These are phyloP conservation scores for Mustelus asterias DNA, from an alignment of 2,113 vertebrate species.

Conservation along the genomic window DNA sequence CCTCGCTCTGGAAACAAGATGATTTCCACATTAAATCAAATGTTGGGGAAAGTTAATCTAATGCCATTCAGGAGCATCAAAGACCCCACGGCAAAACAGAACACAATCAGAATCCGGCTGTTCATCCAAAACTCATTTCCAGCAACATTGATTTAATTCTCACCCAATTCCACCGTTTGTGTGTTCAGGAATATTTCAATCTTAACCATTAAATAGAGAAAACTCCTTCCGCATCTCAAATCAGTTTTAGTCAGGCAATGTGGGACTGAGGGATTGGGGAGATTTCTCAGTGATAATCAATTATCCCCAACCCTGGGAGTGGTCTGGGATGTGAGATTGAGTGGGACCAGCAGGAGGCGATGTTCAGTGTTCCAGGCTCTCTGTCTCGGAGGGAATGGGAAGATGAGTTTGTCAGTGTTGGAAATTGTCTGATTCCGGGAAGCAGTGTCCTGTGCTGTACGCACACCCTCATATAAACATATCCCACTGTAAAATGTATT, in stretches of 20 bases:
- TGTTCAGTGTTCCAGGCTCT: background rate
- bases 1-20: background rate
- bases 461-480: background rate
- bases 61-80: background rate
- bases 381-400: background rate
- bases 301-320: background rate
- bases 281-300: background rate
- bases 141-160: background rate
- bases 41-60: background rate
- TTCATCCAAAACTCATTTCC: constrained; percentile 10
- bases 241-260: background rate
- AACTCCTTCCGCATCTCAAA: background rate
- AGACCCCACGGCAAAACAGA: background rate
- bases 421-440: background rate
- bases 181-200: background rate
- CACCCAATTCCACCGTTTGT: background rate
- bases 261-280: background rate
- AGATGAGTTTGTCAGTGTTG: background rate
- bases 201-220: background rate
- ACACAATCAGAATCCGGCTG: background rate
- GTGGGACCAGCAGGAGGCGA: background rate
- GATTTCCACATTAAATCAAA: background rate
- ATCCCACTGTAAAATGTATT: background rate
- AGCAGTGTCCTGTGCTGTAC: background rate
- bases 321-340: background rate